Percentiles rank a stretch among this genome's conserved stretches.
These are phyloP conservation scores for Eunapius fragilis DNA, from an alignment of 37 sponge, comb jelly and placozoan species.

Conservation along the genomic window DNA sequence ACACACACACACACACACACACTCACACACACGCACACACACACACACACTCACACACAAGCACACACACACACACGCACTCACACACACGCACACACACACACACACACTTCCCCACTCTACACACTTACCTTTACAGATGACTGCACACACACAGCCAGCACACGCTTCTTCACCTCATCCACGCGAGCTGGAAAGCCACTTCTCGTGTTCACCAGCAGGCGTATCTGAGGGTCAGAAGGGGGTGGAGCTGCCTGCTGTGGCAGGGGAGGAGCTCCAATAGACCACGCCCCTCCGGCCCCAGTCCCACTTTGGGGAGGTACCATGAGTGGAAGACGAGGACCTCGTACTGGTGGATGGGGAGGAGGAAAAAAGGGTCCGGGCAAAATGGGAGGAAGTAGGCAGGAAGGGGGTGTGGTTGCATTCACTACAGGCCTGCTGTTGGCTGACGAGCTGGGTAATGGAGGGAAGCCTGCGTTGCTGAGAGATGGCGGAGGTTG, in stretches of 20 bases:
- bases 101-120: too few relatives aligned
- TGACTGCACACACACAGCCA: not conserved
- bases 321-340: not conserved
- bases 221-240: not conserved
- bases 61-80: not conserved
- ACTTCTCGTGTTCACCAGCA: not conserved
- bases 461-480: not conserved
- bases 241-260: not conserved
- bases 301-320: not conserved
- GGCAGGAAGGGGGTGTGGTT: not conserved
- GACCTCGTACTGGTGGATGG: not conserved
- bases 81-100: not conserved
- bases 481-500: not conserved
- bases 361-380: not conserved
- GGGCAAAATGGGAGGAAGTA: not conserved
- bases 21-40: too few relatives aligned
- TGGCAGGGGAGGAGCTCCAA: not conserved
- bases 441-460: not conserved
- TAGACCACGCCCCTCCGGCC: not conserved
- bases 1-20: too few relatives aligned
- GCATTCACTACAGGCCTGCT: not conserved
- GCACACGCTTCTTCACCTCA: not conserved
- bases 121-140: not conserved
- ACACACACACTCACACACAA: not conserved
- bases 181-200: not conserved